phyloP scores from a whole-genome alignment of 1,140 invertebrate genomes.

The Batillaria attramentaria region DNA sequence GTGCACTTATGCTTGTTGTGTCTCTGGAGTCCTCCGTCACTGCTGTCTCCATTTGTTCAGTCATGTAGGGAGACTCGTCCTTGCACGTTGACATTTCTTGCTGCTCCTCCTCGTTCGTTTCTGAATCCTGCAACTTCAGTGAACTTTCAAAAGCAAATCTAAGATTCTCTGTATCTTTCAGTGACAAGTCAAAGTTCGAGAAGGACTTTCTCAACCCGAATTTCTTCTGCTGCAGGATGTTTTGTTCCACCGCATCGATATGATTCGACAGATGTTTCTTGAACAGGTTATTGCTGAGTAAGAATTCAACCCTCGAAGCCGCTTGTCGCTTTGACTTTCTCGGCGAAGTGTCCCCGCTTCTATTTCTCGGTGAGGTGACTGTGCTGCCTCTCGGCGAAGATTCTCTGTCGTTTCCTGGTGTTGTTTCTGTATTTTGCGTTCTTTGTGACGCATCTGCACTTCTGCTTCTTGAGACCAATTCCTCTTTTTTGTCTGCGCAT shows the following conservation, averaged over 20 bases:
- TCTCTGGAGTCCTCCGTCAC: too few species aligned
- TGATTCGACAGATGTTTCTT: conserved; percentile 34
- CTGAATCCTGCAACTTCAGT: too few species aligned
- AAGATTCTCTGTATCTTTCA: conserved; percentile 3
- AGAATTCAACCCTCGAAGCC: conserved; percentile 21
- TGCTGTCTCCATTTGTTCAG: too few species aligned
- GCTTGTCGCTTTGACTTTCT: background rate
- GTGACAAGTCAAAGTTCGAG: conserved; percentile 29
- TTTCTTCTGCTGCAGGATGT: conserved; percentile 16
- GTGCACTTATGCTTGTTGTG: background rate
- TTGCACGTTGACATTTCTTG: too few species aligned
- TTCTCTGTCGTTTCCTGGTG: background rate
- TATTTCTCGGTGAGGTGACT: too few species aligned
- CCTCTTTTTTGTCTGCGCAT: background rate
- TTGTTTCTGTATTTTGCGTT: background rate
- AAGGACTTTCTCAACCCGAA: conserved; percentile 29
- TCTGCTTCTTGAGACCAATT: background rate
- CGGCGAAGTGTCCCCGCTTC: background rate
- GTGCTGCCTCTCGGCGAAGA: background rate
- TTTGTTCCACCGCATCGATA: conserved; percentile 27
- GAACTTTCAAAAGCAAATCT: background rate
- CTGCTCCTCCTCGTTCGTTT: too few species aligned
- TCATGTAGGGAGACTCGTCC: too few species aligned
- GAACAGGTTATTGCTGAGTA: conserved; percentile 34
- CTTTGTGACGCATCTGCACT: background rate